phyloP scores from a whole-genome alignment of 2,113 vertebrate genomes.

The Suricata suricatta region DNA sequence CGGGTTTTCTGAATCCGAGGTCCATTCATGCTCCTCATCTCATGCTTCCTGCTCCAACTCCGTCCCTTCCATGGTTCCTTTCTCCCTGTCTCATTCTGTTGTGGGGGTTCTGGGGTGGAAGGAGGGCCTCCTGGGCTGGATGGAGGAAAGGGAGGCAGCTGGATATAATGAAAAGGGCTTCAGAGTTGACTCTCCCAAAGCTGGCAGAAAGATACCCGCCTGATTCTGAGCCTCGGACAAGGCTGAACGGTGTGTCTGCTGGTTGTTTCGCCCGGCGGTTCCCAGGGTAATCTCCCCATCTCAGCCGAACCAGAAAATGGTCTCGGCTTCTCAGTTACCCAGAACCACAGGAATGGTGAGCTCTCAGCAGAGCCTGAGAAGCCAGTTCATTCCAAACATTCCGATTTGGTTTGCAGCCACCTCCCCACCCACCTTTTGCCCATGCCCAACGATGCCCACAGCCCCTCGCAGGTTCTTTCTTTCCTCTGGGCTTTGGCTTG shows the following conservation, averaged over 20 bases:
- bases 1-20: neutral
- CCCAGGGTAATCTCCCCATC: neutral
- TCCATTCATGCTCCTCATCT: neutral
- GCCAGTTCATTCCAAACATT: slow-evolving; percentile 40
- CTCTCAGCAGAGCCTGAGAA: neutral
- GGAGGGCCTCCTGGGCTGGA: neutral
- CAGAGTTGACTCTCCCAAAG: neutral
- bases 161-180: neutral
- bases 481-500: neutral
- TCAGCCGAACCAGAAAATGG: neutral
- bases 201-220: too few species aligned
- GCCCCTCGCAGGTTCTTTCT: neutral
- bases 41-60: neutral
- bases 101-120: too few species aligned
- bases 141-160: neutral
- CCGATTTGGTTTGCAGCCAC: neutral
- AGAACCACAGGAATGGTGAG: slow-evolving; percentile 52
- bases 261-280: neutral
- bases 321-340: neutral
- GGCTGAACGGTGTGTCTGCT: neutral
- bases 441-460: neutral
- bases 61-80: fast-evolving
- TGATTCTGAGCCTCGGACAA: neutral
- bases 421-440: neutral
- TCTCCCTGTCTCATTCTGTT: neutral